phyloP scores from a whole-genome alignment of 1,140 invertebrate species.

The Atta cephalotes region DNA sequence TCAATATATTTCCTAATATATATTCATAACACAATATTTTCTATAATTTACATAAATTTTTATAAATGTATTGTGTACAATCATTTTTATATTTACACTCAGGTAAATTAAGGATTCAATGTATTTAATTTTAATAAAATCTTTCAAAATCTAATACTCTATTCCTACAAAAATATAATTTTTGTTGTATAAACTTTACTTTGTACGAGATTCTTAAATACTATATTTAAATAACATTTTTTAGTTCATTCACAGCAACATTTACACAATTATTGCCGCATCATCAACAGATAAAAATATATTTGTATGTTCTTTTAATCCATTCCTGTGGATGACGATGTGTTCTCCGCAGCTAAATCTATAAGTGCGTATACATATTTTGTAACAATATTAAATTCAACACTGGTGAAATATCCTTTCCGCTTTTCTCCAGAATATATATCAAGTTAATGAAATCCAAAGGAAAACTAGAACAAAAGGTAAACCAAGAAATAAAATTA shows the following conservation, averaged over 20 bases:
- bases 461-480: constrained; percentile 32
- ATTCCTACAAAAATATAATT: constrained; percentile 22
- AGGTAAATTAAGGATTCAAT: not conserved
- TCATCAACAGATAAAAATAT: constrained; percentile 19
- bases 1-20: constrained; percentile 4
- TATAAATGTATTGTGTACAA: not conserved
- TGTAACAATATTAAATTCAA: constrained; percentile 5
- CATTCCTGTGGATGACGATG: not conserved
- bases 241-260: not conserved
- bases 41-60: not conserved
- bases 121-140: not conserved
- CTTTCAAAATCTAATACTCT: not conserved
- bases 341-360: not conserved
- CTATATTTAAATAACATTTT: constrained; percentile 13
- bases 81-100: not conserved
- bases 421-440: not conserved
- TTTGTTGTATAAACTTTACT: not conserved
- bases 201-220: not conserved
- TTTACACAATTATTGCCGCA: constrained; percentile 12
- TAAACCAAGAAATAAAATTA: constrained; percentile 32
- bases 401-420: constrained; percentile 1
- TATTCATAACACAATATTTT: not conserved
- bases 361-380: constrained; percentile 3
- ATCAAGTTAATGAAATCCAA: not conserved
- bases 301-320: not conserved